A percentile compares a stretch with the other conserved stretches of the same genome.
Conservation (phyloP, 2,888 invertebrate species). For the Schizotus pectinicornis region DNA sequence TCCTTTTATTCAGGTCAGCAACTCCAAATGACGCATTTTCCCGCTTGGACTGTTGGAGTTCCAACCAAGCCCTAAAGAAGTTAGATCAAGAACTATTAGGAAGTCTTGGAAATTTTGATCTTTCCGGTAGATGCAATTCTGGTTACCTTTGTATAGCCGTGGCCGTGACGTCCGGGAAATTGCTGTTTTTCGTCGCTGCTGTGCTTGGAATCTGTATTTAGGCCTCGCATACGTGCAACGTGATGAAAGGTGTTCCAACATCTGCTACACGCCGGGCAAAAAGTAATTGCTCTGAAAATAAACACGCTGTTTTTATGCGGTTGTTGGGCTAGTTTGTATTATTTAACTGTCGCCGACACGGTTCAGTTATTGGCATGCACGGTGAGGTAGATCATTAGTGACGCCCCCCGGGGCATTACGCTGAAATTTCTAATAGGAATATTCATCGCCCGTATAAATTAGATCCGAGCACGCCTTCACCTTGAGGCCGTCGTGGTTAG, state of each 20-base stretch:
- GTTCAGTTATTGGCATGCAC: background rate
- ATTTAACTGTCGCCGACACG: background rate
- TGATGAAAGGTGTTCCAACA: slow-evolving; percentile 18
- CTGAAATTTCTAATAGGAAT: no score
- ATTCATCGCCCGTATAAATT: no score
- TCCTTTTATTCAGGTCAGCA: no score
- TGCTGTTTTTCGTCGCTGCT: slow-evolving; percentile 9
- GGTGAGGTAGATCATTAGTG: no score
- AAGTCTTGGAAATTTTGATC: background rate
- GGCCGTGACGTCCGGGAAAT: background rate
- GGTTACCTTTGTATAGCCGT: slow-evolving; percentile 2
- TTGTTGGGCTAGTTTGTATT: background rate
- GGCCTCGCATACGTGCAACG: slow-evolving; percentile 1
- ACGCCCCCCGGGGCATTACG: no score
- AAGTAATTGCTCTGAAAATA: slow-evolving; percentile 3
- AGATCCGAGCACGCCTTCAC: no score
- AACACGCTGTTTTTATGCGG: background rate
- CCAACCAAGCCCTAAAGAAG: no score
- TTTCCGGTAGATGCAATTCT: slow-evolving; percentile 10
- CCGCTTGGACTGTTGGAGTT: no score
- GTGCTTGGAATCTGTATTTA: background rate
- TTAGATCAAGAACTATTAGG: no score
- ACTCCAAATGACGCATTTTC: no score
- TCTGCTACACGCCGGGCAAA: slow-evolving; percentile 16
- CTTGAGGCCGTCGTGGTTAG: no score